Evolutionary conservation across 2,797 vertebrate genomes (phyloP).

Genomic region (Phalloptychus januarius): DNA sequence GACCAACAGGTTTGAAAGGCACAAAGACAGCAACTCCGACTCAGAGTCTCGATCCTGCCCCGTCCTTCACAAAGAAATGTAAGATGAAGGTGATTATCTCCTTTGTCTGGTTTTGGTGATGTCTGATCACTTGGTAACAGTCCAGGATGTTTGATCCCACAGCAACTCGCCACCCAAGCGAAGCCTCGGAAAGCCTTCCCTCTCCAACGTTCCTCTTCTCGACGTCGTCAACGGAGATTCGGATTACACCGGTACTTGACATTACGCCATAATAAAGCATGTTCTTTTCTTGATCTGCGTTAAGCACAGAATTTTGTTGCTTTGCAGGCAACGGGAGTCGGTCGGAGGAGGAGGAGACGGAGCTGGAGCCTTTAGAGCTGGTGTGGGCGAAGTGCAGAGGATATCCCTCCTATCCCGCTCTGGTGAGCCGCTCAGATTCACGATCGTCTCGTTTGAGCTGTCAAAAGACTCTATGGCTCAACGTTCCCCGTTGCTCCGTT

Average conservation of each 20-base stretch:
- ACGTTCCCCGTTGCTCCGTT: background rate
- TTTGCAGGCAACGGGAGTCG: constrained; percentile 84
- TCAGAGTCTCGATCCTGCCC: constrained; percentile 84
- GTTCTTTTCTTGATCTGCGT: background rate
- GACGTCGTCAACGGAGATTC: constrained; percentile 90
- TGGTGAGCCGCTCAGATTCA: constrained; percentile 81
- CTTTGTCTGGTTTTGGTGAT: background rate
- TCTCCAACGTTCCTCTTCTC: constrained; percentile 89
- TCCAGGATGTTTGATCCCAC: constrained; percentile 12
- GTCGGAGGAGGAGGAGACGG: constrained; percentile 83
- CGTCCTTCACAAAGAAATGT: constrained; percentile 88
- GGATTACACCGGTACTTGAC: constrained; percentile 75
- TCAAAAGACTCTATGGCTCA: background rate
- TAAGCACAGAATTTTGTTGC: constrained; percentile 5
- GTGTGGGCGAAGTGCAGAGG: constrained; percentile 99
- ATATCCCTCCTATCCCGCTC: constrained; percentile 97
- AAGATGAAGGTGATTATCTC: constrained; percentile 39
- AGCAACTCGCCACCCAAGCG: constrained; percentile 88
- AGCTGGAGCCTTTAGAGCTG: constrained; percentile 93
- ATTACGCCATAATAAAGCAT: background rate
- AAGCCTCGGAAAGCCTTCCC: constrained; percentile 93
- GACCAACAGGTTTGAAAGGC: constrained; percentile 90
- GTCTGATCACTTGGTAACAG: constrained; percentile 4
- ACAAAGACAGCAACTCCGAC: constrained; percentile 84
- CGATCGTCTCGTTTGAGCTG: background rate